Evolutionary conservation across 2,113 vertebrate genomes (phyloP).

Genomic region (Labeo rohita): DNA sequence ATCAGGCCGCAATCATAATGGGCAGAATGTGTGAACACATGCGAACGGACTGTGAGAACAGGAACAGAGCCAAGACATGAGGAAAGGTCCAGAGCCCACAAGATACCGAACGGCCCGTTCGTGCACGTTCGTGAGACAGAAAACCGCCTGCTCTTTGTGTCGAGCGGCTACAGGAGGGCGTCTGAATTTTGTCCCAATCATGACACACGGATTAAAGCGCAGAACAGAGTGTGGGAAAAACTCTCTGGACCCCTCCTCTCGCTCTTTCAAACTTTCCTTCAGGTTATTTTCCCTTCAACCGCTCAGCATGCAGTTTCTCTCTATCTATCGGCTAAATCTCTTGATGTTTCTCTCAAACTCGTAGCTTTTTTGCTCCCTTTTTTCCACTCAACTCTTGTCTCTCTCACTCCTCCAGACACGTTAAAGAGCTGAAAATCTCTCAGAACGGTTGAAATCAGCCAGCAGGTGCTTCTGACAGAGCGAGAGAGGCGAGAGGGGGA

Average conservation of each 20-base stretch:
- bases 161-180: conserved; percentile 68
- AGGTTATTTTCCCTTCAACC: conserved; percentile 5
- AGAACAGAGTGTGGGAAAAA: conserved; percentile 78
- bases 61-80: conserved; percentile 15
- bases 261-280: not conserved
- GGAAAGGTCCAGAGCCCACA: not conserved
- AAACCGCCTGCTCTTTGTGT: conserved; percentile 65
- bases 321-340: not conserved
- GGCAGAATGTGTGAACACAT: conserved; percentile 36
- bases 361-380: not conserved
- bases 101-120: not conserved
- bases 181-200: conserved; percentile 83
- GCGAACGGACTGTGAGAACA: conserved; percentile 29
- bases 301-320: not conserved
- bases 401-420: conserved; percentile 61
- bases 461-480: conserved; percentile 8
- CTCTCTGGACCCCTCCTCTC: conserved; percentile 43
- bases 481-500: not conserved
- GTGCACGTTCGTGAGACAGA: conserved; percentile 52
- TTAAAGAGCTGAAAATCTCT: conserved; percentile 4
- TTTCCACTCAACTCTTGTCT: conserved; percentile 70
- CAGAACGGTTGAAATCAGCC: not conserved
- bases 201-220: conserved; percentile 81
- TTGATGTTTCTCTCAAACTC: not conserved
- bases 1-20: conserved; percentile 26